phyloP scores from a whole-genome alignment of 2,888 invertebrate species.

The Acanthosoma haemorrhoidale region DNA sequence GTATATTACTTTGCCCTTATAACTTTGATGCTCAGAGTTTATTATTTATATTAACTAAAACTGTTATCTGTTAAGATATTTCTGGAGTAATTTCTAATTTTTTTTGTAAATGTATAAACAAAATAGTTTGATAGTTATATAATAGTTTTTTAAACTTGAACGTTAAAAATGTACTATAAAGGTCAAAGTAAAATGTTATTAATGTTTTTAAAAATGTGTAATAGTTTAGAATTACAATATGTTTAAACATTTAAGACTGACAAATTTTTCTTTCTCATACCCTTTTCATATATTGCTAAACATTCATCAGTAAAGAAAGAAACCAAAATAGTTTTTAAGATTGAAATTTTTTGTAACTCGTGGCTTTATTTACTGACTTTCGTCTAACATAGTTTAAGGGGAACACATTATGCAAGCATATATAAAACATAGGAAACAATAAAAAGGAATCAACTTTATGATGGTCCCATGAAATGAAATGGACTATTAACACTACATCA shows the following conservation, averaged over 20 bases:
- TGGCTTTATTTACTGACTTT: too few species aligned
- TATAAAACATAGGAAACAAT: too few species aligned
- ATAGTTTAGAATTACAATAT: slow-evolving; percentile 26
- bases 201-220: slow-evolving; percentile 26
- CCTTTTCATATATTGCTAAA: too few species aligned
- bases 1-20: not conserved
- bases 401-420: too few species aligned
- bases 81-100: slow-evolving; percentile 35
- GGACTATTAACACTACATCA: too few species aligned
- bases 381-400: too few species aligned
- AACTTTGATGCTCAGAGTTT: slow-evolving; percentile 26
- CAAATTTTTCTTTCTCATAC: not conserved
- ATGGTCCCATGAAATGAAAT: too few species aligned
- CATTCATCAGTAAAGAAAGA: too few species aligned
- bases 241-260: not conserved
- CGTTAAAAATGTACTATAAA: slow-evolving; percentile 28
- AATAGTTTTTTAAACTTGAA: slow-evolving; percentile 52
- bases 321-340: too few species aligned
- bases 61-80: slow-evolving; percentile 1
- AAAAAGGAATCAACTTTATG: too few species aligned
- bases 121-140: slow-evolving; percentile 56
- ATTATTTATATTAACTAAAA: slow-evolving; percentile 26
- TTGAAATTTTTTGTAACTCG: too few species aligned
- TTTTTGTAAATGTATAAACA: slow-evolving; percentile 37
- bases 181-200: slow-evolving; percentile 21